These are phyloP conservation scores for Campylorhamphus procurvoides DNA, from an alignment of 2,113 vertebrate genomes.

Conservation along the genomic window DNA sequence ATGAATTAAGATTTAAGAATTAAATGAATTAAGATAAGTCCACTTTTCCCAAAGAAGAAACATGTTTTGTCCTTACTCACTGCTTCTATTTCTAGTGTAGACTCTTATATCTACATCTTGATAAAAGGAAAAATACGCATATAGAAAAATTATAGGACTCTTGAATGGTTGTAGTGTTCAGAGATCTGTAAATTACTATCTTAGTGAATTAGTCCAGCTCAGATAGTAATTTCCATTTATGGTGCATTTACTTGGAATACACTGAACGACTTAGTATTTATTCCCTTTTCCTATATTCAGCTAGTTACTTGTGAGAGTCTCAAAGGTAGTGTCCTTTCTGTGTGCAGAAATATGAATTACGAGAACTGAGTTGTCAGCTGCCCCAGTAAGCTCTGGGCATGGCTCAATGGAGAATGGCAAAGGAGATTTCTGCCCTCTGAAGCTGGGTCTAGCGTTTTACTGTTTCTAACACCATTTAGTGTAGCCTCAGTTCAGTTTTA, in stretches of 20 bases:
- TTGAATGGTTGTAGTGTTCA: not conserved
- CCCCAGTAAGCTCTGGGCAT: not conserved
- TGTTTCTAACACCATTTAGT: not conserved
- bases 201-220: slow-evolving; percentile 21
- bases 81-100: not conserved
- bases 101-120: not conserved
- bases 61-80: not conserved
- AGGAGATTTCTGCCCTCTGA: not conserved
- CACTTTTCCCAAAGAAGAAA: not conserved
- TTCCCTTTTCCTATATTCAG: not conserved
- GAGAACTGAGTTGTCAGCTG: not conserved
- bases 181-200: not conserved
- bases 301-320: not conserved
- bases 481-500: slow-evolving; percentile 1
- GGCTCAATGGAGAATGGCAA: not conserved
- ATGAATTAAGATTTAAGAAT: too few relatives aligned
- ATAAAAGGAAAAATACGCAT: not conserved
- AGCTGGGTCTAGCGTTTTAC: not conserved
- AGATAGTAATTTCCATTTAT: not conserved
- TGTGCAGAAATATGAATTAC: not conserved
- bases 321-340: not conserved
- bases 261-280: not conserved
- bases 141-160: not conserved
- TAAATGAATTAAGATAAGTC: not conserved
- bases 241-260: not conserved